Evolutionary conservation across 1,140 invertebrate genomes (phyloP).

Genomic region (Thaumetopoea pityocampa): DNA sequence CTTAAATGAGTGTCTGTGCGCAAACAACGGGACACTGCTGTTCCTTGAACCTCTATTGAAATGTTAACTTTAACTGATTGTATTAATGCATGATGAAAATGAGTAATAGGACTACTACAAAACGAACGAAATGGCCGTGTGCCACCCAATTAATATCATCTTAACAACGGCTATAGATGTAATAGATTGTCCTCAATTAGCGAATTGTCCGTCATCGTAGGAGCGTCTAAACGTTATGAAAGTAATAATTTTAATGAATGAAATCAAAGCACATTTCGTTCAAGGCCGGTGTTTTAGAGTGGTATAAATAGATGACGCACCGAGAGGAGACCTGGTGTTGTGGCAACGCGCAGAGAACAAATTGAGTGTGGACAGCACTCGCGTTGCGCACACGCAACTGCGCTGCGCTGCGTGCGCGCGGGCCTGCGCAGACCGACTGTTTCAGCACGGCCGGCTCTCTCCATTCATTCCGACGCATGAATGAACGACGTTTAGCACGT

Average conservation of each 20-base stretch:
- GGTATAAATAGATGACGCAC: constrained; percentile 59
- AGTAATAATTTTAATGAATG: constrained; percentile 36
- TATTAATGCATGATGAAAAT: background rate
- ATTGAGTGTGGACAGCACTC: constrained; percentile 26
- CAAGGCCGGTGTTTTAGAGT: constrained; percentile 42
- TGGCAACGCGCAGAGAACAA: constrained; percentile 17
- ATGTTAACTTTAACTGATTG: background rate
- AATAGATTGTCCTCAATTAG: constrained; percentile 46
- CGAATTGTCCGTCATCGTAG: constrained; percentile 25
- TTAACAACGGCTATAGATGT: constrained; percentile 30
- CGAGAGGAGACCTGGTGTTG: constrained; percentile 41
- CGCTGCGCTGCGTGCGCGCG: constrained; percentile 48
- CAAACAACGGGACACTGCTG: constrained; percentile 28
- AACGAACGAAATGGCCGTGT: constrained; percentile 20
- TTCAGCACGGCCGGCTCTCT: constrained; percentile 28
- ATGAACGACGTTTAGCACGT: constrained; percentile 53
- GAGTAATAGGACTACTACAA: background rate
- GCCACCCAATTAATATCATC: constrained; percentile 36
- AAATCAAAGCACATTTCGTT: constrained; percentile 28
- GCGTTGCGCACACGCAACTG: constrained; percentile 42
- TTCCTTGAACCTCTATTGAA: constrained; percentile 10
- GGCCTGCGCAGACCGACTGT: constrained; percentile 52
- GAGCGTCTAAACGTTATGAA: constrained; percentile 21
- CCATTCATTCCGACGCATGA: constrained; percentile 62
- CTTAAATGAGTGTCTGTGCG: constrained; percentile 16